phyloP scores from a whole-genome alignment of 2,113 vertebrate species.

The Larimichthys crocea region DNA sequence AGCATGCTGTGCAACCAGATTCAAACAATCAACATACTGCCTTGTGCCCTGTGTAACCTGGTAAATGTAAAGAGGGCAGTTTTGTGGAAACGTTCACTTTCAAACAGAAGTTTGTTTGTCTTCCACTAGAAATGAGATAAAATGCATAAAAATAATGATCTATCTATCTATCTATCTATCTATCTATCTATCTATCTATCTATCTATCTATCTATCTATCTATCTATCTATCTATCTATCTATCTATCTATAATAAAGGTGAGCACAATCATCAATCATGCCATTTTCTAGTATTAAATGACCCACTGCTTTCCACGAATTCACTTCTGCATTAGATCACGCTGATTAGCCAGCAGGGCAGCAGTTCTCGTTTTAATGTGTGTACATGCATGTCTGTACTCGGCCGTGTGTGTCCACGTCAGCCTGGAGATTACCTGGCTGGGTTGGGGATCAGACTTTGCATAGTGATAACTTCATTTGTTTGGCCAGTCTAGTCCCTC shows the following conservation, averaged over 20 bases:
- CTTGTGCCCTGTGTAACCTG: neutral
- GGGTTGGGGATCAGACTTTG: conserved; percentile 51
- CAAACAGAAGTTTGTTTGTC: neutral
- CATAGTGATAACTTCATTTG: conserved; percentile 65
- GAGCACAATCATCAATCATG: too few relatives aligned
- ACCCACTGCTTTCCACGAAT: neutral
- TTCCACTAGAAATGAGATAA: neutral
- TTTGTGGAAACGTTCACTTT: neutral
- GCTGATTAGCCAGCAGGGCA: neutral
- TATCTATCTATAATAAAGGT: too few relatives aligned
- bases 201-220: too few relatives aligned
- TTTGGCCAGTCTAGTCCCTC: conserved; percentile 32
- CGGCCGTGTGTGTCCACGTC: conserved; percentile 1
- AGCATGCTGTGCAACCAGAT: conserved; percentile 6
- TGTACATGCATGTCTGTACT: neutral
- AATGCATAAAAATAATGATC: neutral
- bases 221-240: too few relatives aligned
- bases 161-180: too few relatives aligned
- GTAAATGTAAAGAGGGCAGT: neutral
- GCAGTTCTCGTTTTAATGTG: neutral
- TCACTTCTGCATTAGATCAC: neutral
- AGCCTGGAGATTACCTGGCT: neutral
- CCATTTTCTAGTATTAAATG: neutral
- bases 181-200: too few relatives aligned
- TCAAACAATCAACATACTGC: conserved; percentile 31